Evolutionary conservation across 2,113 vertebrate species (phyloP).

Genomic region (Gymnogyps californianus): DNA sequence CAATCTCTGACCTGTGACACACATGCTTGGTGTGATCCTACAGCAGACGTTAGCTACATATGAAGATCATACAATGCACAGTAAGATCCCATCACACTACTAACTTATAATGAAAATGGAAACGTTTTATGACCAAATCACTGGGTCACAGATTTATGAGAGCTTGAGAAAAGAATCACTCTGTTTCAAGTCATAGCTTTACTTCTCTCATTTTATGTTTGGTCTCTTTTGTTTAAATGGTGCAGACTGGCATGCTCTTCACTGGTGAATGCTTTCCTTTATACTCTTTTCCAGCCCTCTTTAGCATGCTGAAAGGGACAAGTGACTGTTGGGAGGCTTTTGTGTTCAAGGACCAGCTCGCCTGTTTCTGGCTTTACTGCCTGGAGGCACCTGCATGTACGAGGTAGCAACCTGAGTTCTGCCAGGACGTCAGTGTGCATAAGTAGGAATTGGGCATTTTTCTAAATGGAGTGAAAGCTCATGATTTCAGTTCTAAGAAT

Average conservation of each 20-base stretch:
- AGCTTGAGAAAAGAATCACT: not conserved
- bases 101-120: not conserved
- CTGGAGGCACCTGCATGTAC: not conserved
- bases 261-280: slow-evolving; percentile 38
- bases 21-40: not conserved
- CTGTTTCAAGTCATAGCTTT: not conserved
- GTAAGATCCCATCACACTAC: not conserved
- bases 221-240: slow-evolving; percentile 10
- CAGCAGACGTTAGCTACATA: not conserved
- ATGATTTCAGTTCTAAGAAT: not conserved
- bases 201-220: slow-evolving; percentile 2
- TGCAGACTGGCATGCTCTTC: not conserved
- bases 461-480: not conserved
- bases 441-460: not conserved
- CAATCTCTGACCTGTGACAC: not conserved
- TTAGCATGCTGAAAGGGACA: slow-evolving; percentile 6
- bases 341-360: not conserved
- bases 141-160: not conserved
- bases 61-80: not conserved
- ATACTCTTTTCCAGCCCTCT: not conserved
- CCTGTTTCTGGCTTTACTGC: not conserved
- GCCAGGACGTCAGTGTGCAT: not conserved
- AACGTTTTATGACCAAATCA: not conserved
- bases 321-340: not conserved
- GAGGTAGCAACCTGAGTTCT: not conserved